phyloP scores from a whole-genome alignment of 2,113 vertebrate genomes.

The Leucoraja erinaceus region DNA sequence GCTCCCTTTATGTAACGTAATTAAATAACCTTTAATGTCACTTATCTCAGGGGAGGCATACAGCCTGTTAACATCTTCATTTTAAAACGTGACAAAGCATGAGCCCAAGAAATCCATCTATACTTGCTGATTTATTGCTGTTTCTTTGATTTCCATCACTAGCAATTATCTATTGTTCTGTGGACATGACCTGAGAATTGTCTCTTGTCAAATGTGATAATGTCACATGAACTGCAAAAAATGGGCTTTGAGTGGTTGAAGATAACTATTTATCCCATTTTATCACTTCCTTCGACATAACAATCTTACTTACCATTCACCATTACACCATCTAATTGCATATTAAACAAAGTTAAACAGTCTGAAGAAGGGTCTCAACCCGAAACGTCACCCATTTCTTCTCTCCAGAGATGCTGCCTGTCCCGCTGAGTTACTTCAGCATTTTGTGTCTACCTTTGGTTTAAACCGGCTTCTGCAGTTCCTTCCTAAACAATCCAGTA shows the following conservation, averaged over 20 bases:
- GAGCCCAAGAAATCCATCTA: background rate
- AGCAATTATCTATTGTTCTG: background rate
- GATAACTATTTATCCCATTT: background rate
- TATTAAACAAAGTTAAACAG: too few species aligned
- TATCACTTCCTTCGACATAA: background rate
- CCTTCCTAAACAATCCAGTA: background rate
- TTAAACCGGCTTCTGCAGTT: too few species aligned
- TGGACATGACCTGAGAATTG: background rate
- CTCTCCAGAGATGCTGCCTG: too few species aligned
- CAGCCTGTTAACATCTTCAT: slow-evolving; percentile 32
- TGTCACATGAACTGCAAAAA: background rate
- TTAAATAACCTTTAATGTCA: slow-evolving; percentile 29
- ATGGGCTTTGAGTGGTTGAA: background rate
- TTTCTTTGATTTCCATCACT: background rate
- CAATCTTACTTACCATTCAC: background rate
- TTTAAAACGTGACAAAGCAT: background rate
- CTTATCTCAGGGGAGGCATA: background rate
- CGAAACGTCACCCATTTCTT: too few species aligned
- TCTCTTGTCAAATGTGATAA: background rate
- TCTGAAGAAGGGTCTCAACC: too few species aligned
- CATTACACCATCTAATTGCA: background rate
- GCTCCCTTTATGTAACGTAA: background rate
- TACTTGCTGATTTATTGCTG: slow-evolving; percentile 4
- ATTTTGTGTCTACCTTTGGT: too few species aligned
- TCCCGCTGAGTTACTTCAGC: too few species aligned